Conservation (phyloP, 1,140 invertebrate genomes). For the Hesperophylax magnus region DNA sequence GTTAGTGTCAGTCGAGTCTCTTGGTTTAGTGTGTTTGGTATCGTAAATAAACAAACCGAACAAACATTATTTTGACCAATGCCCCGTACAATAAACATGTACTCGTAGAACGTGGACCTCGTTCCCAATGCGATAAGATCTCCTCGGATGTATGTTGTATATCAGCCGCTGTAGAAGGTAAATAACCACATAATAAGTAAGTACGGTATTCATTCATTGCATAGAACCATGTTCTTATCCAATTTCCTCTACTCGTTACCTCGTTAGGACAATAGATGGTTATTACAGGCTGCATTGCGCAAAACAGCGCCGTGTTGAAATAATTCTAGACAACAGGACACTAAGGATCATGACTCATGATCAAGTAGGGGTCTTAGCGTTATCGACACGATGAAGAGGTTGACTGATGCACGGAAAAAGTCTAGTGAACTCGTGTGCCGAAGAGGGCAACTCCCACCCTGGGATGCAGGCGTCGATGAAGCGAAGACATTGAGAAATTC, state of each 20-base stretch:
- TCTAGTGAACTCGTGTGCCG: too few relatives aligned
- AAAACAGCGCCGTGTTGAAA: not conserved
- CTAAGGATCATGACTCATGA: too few relatives aligned
- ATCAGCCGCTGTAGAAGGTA: not conserved
- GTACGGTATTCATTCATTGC: not conserved
- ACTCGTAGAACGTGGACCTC: not conserved
- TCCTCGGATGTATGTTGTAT: not conserved
- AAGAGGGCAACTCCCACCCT: too few relatives aligned
- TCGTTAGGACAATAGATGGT: not conserved
- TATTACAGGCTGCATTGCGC: not conserved
- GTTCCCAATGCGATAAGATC: not conserved
- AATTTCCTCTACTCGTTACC: not conserved
- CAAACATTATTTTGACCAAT: not conserved
- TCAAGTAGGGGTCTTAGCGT: too few relatives aligned
- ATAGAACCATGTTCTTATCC: not conserved
- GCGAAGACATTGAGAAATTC: too few relatives aligned
- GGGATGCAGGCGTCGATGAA: too few relatives aligned
- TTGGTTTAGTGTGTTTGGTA: not conserved
- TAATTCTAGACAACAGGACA: not conserved
- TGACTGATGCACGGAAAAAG: too few relatives aligned
- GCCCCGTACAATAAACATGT: not conserved
- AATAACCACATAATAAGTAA: not conserved
- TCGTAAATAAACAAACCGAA: not conserved
- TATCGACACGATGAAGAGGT: too few relatives aligned
- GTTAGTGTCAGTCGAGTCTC: too few relatives aligned